Evolutionary conservation across 1,140 invertebrate genomes (phyloP), one percentile per base, ranked within the genome.

Genomic region (Chionoecetes opilio): DNA sequence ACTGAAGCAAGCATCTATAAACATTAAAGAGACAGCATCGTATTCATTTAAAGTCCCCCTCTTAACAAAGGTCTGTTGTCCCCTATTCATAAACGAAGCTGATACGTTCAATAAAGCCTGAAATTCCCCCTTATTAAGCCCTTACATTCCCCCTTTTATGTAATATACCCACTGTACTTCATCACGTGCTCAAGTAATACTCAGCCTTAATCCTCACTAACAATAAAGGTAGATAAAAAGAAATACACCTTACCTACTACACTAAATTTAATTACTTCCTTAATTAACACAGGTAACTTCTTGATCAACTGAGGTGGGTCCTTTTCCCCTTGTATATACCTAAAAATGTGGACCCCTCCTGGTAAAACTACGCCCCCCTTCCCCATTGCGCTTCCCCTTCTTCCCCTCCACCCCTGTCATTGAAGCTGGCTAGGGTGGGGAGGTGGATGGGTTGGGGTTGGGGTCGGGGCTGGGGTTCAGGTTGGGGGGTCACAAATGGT

Each of bases 401-500:
- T 29, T 17, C 32, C 38, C 38, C 38, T 53, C 88, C 88, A 17
- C n/a, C 38, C n/a, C 5, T 17, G 29, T 75, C 89, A 26, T 90
- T 90, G n/a, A 35, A n/a, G n/a, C 21, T n/a, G 63, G 63, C 21
- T 26, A 26, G 63, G 88, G 37, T n/a, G 88, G 21, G 35, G 88
- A 31, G 88, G 88, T 46, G 88, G 37, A 34, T 29, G 37, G 85
- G 85, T 6, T 53, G 0, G 29, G 91, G 32, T 9, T 85, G n/a
- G 84, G n/a, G 34, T 85, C 84, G n/a, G 84, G 84, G n/a, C n/a
- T n/a, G n/a, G n/a, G n/a, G n/a, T n/a, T n/a, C n/a, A n/a, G n/a
- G n/a, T n/a, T n/a, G 32, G 46, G 91, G 82, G 38, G 91, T 41
- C 53, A 84, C 38, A 86, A 87, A 93, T 86, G 92, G 92, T 53